phyloP scores from a whole-genome alignment of 2,797 vertebrate genomes.

The Dendrocincla tyrannina region DNA sequence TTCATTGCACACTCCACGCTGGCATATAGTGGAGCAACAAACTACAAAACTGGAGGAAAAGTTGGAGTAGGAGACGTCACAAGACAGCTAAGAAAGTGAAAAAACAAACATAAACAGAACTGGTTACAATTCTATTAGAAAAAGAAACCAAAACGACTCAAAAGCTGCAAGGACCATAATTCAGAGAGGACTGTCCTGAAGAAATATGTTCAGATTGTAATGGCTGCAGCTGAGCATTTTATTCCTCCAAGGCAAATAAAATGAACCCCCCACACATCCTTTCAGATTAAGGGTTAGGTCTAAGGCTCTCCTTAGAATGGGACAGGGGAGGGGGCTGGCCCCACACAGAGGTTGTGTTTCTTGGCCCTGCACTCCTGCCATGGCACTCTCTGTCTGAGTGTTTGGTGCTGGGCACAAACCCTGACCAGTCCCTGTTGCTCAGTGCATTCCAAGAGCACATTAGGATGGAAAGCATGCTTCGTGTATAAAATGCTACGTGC shows the following conservation, averaged over 20 bases:
- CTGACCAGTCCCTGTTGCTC: not conserved
- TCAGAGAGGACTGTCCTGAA: not conserved
- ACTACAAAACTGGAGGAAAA: not conserved
- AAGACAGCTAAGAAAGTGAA: not conserved
- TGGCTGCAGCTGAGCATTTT: not conserved
- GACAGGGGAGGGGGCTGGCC: not conserved
- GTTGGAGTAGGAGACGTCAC: not conserved
- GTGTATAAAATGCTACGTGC: not conserved
- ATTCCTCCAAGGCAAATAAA: not conserved
- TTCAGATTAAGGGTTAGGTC: not conserved
- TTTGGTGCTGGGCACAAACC: not conserved
- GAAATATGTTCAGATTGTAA: not conserved
- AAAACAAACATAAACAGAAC: not conserved
- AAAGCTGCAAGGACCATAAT: not conserved
- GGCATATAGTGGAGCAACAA: not conserved
- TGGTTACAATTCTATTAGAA: not conserved
- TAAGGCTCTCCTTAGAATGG: not conserved
- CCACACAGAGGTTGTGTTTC: fast-evolving
- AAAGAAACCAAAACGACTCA: not conserved
- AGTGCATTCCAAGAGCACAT: not conserved
- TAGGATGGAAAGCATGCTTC: not conserved
- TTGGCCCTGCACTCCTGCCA: not conserved
- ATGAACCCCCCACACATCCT: not conserved
- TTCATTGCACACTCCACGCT: not conserved
- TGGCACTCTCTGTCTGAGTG: no score